Evolutionary conservation across 2,888 invertebrate genomes (phyloP).

Genomic region (Mesoligia furuncula): DNA sequence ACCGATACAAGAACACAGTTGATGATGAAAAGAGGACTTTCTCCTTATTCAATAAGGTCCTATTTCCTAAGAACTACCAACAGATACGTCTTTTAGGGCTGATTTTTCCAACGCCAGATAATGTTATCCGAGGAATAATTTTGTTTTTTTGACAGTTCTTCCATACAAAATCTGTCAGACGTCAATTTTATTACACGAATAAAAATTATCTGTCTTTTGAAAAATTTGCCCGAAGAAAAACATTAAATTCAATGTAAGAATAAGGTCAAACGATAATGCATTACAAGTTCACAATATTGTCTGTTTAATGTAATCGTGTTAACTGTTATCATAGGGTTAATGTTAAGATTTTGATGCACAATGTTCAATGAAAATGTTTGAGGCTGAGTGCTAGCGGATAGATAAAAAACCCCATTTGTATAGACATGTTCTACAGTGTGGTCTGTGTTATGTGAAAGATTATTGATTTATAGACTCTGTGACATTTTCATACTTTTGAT

Average conservation of each 20-base stretch:
- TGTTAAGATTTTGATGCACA: constrained; percentile 82
- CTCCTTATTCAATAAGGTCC: not conserved
- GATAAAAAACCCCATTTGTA: constrained; percentile 67
- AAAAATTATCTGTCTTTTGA: too few species aligned
- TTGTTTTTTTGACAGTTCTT: too few species aligned
- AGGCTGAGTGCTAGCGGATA: constrained; percentile 67
- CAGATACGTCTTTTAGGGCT: constrained; percentile 76
- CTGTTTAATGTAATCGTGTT: constrained; percentile 84
- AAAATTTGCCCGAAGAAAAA: constrained; percentile 26
- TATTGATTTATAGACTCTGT: constrained; percentile 60
- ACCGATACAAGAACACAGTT: not conserved
- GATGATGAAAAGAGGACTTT: not conserved
- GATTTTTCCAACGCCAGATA: too few species aligned
- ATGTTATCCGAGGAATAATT: too few species aligned
- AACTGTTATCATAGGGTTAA: constrained; percentile 84
- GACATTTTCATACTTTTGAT: constrained; percentile 51
- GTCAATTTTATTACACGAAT: too few species aligned
- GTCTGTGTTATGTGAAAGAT: constrained; percentile 49
- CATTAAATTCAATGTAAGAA: constrained; percentile 65
- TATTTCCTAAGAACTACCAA: constrained; percentile 18
- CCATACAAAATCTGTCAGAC: too few species aligned
- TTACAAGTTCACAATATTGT: constrained; percentile 82
- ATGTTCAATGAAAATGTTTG: constrained; percentile 80
- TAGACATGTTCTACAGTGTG: constrained; percentile 53
- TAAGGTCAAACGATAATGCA: constrained; percentile 79